Percentiles rank a stretch among this genome's conserved stretches.
phyloP scores from a whole-genome alignment of 2,113 vertebrate genomes.

The Herpetotheres cachinnans region DNA sequence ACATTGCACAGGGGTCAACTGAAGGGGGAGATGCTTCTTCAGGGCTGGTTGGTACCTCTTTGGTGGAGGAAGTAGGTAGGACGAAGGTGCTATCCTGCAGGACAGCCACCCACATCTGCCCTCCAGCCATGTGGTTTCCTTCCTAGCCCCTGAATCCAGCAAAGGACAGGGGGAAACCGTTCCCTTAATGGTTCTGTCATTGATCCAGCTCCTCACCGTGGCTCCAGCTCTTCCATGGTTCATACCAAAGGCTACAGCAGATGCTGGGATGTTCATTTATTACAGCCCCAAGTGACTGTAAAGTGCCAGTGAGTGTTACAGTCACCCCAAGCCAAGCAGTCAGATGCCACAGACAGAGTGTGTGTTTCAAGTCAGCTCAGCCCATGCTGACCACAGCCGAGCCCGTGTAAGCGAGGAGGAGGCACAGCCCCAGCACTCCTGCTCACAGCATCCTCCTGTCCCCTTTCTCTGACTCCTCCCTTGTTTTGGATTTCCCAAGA shows the following conservation, averaged over 20 bases:
- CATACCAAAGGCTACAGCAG: neutral
- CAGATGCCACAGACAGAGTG: neutral
- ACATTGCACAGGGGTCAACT: neutral
- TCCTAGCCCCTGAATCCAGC: neutral
- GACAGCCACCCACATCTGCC: neutral
- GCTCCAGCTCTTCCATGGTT: neutral
- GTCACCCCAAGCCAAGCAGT: neutral
- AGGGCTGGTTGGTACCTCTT: neutral
- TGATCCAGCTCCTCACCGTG: neutral
- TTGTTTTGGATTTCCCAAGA: neutral
- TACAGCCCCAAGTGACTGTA: neutral
- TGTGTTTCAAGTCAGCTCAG: neutral
- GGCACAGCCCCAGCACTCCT: neutral
- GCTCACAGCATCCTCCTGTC: neutral
- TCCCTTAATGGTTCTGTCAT: neutral
- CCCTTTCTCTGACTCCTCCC: neutral
- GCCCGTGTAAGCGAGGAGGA: neutral
- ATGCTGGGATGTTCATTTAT: neutral
- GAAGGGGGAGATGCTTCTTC: neutral
- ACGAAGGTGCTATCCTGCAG: neutral
- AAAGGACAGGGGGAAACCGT: neutral
- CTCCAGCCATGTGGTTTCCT: neutral
- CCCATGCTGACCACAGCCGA: rapidly evolving
- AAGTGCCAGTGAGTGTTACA: rapidly evolving
- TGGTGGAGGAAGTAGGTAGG: neutral